Evolutionary conservation across 2,888 invertebrate genomes (phyloP).

Genomic region (Andrena minutula): DNA sequence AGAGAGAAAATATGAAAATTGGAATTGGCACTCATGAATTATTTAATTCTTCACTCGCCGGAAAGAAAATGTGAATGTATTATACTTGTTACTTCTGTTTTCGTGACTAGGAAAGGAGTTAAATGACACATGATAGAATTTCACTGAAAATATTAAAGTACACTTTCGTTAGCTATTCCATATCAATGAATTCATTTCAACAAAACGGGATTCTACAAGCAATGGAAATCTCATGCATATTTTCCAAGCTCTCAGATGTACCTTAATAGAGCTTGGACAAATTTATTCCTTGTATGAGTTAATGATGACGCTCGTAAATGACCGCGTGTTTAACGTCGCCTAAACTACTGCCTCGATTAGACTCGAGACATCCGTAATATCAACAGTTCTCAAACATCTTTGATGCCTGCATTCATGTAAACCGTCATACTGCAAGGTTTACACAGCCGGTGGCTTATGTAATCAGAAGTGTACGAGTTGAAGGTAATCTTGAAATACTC

Average conservation of each 20-base stretch:
- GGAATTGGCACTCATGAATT: too few species aligned
- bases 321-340: constrained; percentile 36
- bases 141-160: background rate
- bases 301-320: constrained; percentile 21
- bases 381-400: constrained; percentile 54
- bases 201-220: background rate
- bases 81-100: too few species aligned
- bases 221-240: background rate
- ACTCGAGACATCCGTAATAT: constrained; percentile 50
- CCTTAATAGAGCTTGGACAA: background rate
- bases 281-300: constrained; percentile 21
- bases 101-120: too few species aligned
- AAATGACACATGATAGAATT: background rate
- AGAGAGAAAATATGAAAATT: too few species aligned
- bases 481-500: constrained; percentile 29
- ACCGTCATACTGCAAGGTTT: constrained; percentile 46
- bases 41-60: too few species aligned
- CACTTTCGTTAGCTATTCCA: background rate
- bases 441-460: constrained; percentile 39
- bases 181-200: background rate
- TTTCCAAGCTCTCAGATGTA: background rate
- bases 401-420: constrained; percentile 54
- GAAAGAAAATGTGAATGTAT: too few species aligned
- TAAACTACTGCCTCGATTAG: constrained; percentile 33
- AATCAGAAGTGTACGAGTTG: constrained; percentile 34